Evolutionary conservation across 2,888 invertebrate species (phyloP), one percentile per base, ranked within the genome.

Genomic region (Penaeus monodon): DNA sequence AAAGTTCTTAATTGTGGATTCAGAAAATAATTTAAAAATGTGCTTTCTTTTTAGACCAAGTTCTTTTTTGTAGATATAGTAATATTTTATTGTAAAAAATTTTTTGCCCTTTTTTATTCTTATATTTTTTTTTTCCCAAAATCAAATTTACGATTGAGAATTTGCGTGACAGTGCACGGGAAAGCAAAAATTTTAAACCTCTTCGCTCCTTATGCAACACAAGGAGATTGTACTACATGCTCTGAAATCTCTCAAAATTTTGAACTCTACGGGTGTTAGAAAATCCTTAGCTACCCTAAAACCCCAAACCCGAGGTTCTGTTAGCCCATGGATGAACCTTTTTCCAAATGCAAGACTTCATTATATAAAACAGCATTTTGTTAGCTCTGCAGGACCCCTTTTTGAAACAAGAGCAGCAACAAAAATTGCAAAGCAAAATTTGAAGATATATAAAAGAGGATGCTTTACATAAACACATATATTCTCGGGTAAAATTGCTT

Each of bases 231-330:
- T 24, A 57, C 7, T 29, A 24, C 27, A 64, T 14, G 63, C 38
- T 33, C 22, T 20, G 70, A 73, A 27, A 76, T 85, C n/a, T 85
- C 85, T 8, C 73, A 81, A 20, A 81, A 76, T n/a, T 65, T 85
- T 17, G 85, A 85, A 85, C 85, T 24, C 22, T 85, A 14, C 85
- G 81, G 33, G 81, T 57, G 22, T 57, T 85, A 38, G 85, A 85
- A 57, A 85, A n/a, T 81, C 85, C n/a, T 29, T 85, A 29, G 44
- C 33, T 66, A 20, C 65, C 85, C 20, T 64, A 74, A 44, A 74
- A 81, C 20, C 85, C 81, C 44, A 63, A 70, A n/a, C n/a, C 24
- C 38, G 70, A 38, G 38, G 64, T 22, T 82, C 81, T 22, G n/a
- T 82, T 44, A 38, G 73, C 64, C 8, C 73, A 4, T 86, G 22